phyloP scores from a whole-genome alignment of 1,140 invertebrate genomes.

The Anastrepha obliqua region DNA sequence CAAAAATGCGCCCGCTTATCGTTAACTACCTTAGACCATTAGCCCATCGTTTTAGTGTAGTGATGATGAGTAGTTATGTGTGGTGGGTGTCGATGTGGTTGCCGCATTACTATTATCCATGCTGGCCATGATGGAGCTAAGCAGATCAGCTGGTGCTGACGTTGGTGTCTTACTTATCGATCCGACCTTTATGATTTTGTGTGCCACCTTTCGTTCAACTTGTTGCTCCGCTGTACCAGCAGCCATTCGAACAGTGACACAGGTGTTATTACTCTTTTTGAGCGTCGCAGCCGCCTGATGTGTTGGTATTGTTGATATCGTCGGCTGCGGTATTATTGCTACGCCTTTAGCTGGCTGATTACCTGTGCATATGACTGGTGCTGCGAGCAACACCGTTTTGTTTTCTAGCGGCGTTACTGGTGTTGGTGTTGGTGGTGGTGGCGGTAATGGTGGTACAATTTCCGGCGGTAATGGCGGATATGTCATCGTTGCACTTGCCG shows the following conservation, averaged over 20 bases:
- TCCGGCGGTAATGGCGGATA: conserved; percentile 65
- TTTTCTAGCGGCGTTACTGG: conserved; percentile 53
- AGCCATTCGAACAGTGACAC: background rate
- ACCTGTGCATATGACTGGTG: background rate
- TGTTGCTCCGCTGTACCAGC: conserved; percentile 43
- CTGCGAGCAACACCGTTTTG: background rate
- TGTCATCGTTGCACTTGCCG: conserved; percentile 52
- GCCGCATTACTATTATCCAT: conserved; percentile 69
- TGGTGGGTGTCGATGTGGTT: conserved; percentile 52
- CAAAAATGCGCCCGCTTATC: background rate
- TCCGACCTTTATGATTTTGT: conserved; percentile 57
- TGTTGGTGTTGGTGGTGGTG: conserved; percentile 56
- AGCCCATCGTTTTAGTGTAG: background rate
- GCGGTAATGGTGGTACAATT: conserved; percentile 54
- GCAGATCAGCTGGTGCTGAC: conserved; percentile 65
- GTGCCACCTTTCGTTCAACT: background rate
- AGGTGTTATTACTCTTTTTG: conserved; percentile 10
- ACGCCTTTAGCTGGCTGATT: background rate
- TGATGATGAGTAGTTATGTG: conserved; percentile 34
- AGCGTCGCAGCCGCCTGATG: background rate
- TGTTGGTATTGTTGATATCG: background rate
- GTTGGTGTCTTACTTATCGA: conserved; percentile 51
- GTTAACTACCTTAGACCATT: background rate
- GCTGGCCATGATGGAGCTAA: conserved; percentile 73
- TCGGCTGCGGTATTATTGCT: background rate